Percentiles rank a stretch among this genome's conserved stretches.
Conservation (phyloP, 2,797 vertebrate genomes). For the Lacerta agilis region DNA sequence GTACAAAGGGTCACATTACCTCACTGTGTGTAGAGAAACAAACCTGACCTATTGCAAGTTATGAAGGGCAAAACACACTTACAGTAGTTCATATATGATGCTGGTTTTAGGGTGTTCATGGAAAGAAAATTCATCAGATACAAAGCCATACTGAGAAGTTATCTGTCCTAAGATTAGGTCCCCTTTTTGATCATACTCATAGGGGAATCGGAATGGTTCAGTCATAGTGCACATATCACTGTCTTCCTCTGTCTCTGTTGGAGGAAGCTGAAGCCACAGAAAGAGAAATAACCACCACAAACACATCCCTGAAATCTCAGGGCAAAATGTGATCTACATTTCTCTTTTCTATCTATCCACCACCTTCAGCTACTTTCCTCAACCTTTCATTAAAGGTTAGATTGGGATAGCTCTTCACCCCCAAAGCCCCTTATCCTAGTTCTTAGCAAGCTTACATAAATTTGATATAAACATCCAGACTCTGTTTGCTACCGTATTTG, state of each 20-base stretch:
- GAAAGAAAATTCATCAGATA: background rate
- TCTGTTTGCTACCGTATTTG: background rate
- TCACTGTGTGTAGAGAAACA: too few relatives aligned
- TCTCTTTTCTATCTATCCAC: background rate
- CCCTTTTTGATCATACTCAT: background rate
- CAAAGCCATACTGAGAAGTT: background rate
- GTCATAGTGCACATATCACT: background rate
- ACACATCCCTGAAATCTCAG: background rate
- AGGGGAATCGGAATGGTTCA: background rate
- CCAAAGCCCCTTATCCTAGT: background rate
- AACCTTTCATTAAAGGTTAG: background rate
- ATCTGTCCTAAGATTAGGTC: background rate
- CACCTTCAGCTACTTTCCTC: background rate
- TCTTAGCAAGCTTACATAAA: background rate
- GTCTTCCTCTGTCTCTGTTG: background rate
- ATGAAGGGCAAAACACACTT: background rate
- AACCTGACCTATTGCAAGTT: background rate
- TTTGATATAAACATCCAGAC: background rate
- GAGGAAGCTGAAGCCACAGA: accelerated
- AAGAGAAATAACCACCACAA: background rate
- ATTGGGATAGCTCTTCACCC: accelerated
- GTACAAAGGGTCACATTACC: too few relatives aligned
- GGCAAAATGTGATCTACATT: too few relatives aligned
- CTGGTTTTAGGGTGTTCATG: background rate
- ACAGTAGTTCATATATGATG: background rate